Percentiles rank a stretch among this genome's conserved stretches.
phyloP scores from a whole-genome alignment of 2,113 vertebrate species.

The Cavia porcellus region DNA sequence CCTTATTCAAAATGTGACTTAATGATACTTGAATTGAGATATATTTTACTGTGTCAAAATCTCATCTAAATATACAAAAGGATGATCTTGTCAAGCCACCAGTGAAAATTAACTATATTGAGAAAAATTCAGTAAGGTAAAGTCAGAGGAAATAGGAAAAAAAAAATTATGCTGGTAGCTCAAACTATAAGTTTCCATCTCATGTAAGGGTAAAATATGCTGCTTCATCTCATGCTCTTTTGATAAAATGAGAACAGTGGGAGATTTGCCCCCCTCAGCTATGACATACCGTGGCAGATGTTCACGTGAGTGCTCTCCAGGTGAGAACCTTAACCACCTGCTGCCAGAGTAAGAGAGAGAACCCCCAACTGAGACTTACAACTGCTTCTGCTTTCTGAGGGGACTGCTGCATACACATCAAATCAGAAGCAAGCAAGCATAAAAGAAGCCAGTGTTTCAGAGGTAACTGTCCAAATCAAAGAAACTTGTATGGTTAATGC shows the following conservation, averaged over 20 bases:
- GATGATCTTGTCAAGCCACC: background rate
- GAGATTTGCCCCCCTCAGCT: background rate
- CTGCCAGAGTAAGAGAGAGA: background rate
- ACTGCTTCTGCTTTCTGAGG: background rate
- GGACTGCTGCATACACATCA: background rate
- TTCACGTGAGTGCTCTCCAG: conserved; percentile 67
- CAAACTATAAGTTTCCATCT: background rate
- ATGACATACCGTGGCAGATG: conserved; percentile 72
- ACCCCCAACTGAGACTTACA: conserved; percentile 25
- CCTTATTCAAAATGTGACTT: background rate
- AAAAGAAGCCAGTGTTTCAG: background rate
- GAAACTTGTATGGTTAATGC: background rate
- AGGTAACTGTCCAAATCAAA: background rate
- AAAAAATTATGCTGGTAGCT: background rate
- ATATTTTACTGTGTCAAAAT: background rate
- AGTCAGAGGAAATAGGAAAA: background rate
- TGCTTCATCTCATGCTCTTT: background rate
- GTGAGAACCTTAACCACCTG: conserved; percentile 66
- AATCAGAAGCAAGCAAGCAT: background rate
- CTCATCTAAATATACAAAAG: background rate
- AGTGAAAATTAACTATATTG: background rate
- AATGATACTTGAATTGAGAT: background rate
- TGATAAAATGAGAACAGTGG: conserved; percentile 21
- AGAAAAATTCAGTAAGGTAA: background rate
- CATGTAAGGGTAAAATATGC: background rate